phyloP scores from a whole-genome alignment of 2,888 invertebrate genomes.

The Drosophila kambysellisi region DNA sequence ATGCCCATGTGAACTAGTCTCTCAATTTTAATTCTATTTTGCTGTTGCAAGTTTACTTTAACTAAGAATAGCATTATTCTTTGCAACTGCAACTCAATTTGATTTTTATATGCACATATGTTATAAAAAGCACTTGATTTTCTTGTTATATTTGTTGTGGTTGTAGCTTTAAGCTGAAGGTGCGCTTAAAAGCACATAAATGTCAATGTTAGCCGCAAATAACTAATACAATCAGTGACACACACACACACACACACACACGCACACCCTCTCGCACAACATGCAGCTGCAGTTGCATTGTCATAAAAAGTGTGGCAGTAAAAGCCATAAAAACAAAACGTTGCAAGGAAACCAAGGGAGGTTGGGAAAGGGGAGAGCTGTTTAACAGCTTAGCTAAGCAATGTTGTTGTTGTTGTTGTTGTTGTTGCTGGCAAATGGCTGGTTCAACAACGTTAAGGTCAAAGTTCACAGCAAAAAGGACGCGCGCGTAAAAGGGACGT shows the following conservation, averaged over 20 bases:
- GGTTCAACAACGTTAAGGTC: constrained; percentile 50
- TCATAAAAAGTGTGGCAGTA: constrained; percentile 52
- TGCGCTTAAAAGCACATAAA: constrained; percentile 63
- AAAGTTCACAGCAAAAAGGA: constrained; percentile 61
- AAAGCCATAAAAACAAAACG: constrained; percentile 48
- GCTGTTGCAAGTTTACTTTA: neutral
- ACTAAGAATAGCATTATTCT: neutral
- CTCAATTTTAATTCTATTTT: neutral
- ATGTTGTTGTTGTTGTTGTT: constrained; percentile 25
- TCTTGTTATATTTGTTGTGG: constrained; percentile 7
- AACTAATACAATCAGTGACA: constrained; percentile 61
- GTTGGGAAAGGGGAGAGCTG: constrained; percentile 32
- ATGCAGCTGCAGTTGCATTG: constrained; percentile 56
- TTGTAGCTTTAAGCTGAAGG: constrained; percentile 12
- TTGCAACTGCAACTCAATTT: constrained; percentile 19
- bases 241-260: constrained; percentile 13
- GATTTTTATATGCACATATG: neutral
- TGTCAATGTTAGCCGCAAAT: constrained; percentile 67
- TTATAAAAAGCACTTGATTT: constrained; percentile 2
- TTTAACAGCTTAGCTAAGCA: constrained; percentile 60
- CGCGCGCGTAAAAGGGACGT: constrained; percentile 14
- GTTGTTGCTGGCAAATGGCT: constrained; percentile 19
- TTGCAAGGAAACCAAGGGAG: neutral
- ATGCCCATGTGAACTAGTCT: neutral
- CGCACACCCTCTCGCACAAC: neutral